phyloP scores from a whole-genome alignment of 2,797 vertebrate genomes.

The Diglossa cyanea region DNA sequence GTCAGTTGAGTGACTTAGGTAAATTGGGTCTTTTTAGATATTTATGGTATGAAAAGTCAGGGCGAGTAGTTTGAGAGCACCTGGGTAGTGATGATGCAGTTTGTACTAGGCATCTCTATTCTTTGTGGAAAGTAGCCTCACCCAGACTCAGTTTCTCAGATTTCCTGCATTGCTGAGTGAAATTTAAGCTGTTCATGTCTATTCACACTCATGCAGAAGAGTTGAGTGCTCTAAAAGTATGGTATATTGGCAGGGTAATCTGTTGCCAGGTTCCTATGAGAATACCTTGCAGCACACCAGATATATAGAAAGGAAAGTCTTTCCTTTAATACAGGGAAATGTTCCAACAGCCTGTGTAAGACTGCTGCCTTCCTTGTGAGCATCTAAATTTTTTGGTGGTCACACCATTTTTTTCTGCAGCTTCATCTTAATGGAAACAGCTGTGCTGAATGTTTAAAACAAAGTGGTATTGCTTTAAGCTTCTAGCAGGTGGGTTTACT shows the following conservation, averaged over 20 bases:
- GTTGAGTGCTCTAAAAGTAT: neutral
- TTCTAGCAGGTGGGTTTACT: neutral
- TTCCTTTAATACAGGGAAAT: neutral
- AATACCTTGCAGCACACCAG: neutral
- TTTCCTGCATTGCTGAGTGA: neutral
- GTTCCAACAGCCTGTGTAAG: neutral
- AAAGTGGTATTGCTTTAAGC: neutral
- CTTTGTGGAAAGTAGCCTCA: neutral
- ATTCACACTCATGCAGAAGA: neutral
- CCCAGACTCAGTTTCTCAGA: neutral
- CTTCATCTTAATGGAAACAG: neutral
- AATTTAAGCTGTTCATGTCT: neutral
- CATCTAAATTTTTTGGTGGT: neutral
- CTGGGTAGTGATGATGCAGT: neutral
- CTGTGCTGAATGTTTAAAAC: neutral
- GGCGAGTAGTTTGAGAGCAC: neutral
- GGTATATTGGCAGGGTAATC: neutral
- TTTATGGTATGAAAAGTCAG: neutral
- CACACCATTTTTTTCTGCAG: neutral
- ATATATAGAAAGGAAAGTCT: neutral
- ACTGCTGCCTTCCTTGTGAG: neutral
- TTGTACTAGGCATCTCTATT: neutral
- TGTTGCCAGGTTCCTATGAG: neutral
- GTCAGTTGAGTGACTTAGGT: neutral
- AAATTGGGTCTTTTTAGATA: neutral